Percentiles rank a stretch among this genome's conserved stretches.
Conservation (phyloP, 2,113 vertebrate species). For the Hylia prasina region DNA sequence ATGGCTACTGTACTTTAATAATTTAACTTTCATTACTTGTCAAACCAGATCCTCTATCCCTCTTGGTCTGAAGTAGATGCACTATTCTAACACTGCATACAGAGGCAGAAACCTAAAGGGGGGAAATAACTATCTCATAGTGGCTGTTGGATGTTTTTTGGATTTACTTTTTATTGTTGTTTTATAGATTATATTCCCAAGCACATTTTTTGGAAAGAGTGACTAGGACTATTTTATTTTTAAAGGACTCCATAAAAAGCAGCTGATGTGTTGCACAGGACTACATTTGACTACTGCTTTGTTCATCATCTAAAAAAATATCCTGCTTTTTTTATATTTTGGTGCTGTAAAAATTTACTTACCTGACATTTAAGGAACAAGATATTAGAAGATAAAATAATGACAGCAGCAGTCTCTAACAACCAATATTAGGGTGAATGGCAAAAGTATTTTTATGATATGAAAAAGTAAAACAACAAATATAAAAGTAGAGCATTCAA, state of each 20-base stretch:
- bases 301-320: neutral
- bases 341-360: neutral
- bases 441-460: neutral
- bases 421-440: neutral
- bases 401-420: neutral
- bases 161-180: neutral
- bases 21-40: neutral
- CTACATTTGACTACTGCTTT: neutral
- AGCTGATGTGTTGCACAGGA: neutral
- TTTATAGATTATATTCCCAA: neutral
- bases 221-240: neutral
- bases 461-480: neutral
- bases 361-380: neutral
- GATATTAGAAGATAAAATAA: neutral
- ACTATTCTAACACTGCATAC: neutral
- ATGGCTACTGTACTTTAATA: neutral
- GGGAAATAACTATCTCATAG: neutral
- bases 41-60: neutral
- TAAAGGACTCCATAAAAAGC: neutral
- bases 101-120: neutral
- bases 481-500: neutral
- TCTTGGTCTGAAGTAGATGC: neutral
- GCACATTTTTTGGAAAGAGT: neutral
- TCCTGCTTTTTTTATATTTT: neutral
- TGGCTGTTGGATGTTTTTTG: neutral